Conservation (phyloP, 2,888 invertebrate genomes). For the Ctenicera cuprea region DNA sequence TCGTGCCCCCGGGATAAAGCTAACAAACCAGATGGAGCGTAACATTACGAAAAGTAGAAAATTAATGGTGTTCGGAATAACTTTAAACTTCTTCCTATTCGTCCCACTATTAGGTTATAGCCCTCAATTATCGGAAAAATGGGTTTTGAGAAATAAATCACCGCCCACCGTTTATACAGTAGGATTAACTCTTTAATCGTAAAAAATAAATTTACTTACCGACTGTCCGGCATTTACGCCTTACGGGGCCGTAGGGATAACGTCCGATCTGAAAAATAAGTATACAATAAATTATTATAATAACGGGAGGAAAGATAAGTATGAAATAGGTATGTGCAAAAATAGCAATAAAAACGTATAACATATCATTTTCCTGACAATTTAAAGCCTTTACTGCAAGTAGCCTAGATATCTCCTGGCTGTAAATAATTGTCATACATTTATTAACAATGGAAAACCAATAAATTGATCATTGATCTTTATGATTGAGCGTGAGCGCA, state of each 20-base stretch:
- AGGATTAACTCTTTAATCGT: constrained; percentile 44
- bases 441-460: constrained; percentile 42
- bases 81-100: constrained; percentile 45
- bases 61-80: constrained; percentile 52
- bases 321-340: constrained; percentile 35
- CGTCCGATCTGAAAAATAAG: constrained; percentile 39
- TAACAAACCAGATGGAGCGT: constrained; percentile 55
- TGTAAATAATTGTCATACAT: constrained; percentile 43
- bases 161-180: constrained; percentile 48
- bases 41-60: constrained; percentile 52
- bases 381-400: constrained; percentile 32
- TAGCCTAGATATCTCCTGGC: constrained; percentile 41
- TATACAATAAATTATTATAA: constrained; percentile 41
- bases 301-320: constrained; percentile 15
- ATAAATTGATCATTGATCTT: constrained; percentile 47
- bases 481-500: constrained; percentile 38
- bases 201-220: constrained; percentile 37
- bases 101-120: constrained; percentile 45
- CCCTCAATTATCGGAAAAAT: constrained; percentile 50
- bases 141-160: constrained; percentile 40
- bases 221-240: constrained; percentile 33
- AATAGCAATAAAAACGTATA: constrained; percentile 31
- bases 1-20: constrained; percentile 45
- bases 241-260: constrained; percentile 31
- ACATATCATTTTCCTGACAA: constrained; percentile 38